Base-by-base conservation (phyloP, 1,140 invertebrate species). In the Anastatus disparis region DNA sequence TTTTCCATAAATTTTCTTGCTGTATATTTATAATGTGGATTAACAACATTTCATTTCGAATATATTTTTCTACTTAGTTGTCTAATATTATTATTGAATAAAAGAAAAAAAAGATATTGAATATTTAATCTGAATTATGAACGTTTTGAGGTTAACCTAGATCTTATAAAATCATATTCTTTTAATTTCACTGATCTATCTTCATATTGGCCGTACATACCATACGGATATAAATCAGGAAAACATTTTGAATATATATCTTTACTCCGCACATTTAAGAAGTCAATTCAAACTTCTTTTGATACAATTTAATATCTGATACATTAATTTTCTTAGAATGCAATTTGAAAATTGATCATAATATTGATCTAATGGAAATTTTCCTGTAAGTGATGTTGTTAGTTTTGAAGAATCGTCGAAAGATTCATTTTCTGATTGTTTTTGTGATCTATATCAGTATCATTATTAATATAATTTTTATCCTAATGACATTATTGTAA, bases 81-180 rank as follows among this genome's bases (percentile, higher is more conserved):
- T 31, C 78, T 74, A 27, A 76, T 75, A 52, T 77, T 79, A 40
- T 50, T 50, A 68, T 81, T 71, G 74, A 77, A 70, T n/a, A 79
- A 56, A 13, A 78, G 69, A 74, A 70, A 78, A 50, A 81, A 80
- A 27, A 79, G 24, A 66, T n/a, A n/a, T n/a, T n/a, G n/a, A n/a
- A n/a, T n/a, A n/a, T n/a, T n/a, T n/a, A n/a, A n/a, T n/a, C n/a
- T 79, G 79, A 71, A 79, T 77, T 26, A 77, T 69, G 72, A 79
- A 74, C 77, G 71, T 52, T 71, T 76, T 0, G 76, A 81, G 68
- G 71, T 72, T 42, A 81, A 70, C 58, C 46, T 72, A 27, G 17
- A 15, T 74, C 78, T 78, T 2, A 77, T 77, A 48, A 74, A 82
- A 52, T 78, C 75, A 42, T 62, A 74, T 56, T 76, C 66, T n/a